These are phyloP conservation scores for Leptothorax acervorum DNA, from an alignment of 2,888 invertebrate species.

Conservation along the genomic window DNA sequence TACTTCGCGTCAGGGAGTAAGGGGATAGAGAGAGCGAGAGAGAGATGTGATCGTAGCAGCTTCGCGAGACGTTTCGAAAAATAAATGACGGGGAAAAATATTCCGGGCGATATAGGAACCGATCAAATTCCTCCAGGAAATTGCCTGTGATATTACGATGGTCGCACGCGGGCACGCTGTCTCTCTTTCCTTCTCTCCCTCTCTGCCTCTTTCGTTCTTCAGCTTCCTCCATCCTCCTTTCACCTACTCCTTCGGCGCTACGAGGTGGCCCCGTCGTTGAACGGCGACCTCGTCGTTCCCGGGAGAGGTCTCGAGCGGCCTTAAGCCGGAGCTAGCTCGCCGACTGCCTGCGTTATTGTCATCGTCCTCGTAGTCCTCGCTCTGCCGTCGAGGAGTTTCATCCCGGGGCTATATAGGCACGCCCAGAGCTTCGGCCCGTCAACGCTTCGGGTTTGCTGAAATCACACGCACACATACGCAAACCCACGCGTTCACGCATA, in stretches of 20 bases:
- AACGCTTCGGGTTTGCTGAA: slow-evolving; percentile 57
- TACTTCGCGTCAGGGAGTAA: slow-evolving; percentile 16
- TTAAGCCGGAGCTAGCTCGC: slow-evolving; percentile 66
- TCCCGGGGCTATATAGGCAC: slow-evolving; percentile 47
- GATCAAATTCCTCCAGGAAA: slow-evolving; percentile 82
- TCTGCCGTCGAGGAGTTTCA: slow-evolving; percentile 48
- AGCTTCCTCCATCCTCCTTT: slow-evolving; percentile 21
- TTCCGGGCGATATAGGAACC: slow-evolving; percentile 78
- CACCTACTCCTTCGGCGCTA: slow-evolving; percentile 41
- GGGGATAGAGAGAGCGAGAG: slow-evolving; percentile 49
- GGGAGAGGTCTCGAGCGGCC: slow-evolving; percentile 61
- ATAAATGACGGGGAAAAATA: slow-evolving; percentile 81
- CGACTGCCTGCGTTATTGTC: slow-evolving; percentile 54
- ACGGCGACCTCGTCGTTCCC: slow-evolving; percentile 63
- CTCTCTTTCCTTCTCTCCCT: slow-evolving; percentile 44
- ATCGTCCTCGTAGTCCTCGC: slow-evolving; percentile 46
- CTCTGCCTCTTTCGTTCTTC: background rate
- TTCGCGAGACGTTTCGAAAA: slow-evolving; percentile 75
- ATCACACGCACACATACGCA: slow-evolving; percentile 46
- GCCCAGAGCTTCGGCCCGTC: slow-evolving; percentile 52
- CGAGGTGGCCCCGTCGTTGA: slow-evolving; percentile 59
- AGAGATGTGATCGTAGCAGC: slow-evolving; percentile 68
- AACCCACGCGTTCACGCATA: too few species aligned
- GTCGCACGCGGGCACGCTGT: slow-evolving; percentile 60
- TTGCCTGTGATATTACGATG: slow-evolving; percentile 82